A percentile compares a stretch with the other conserved stretches of the same genome.
These are phyloP conservation scores for Manis javanica DNA, from an alignment of 2,797 vertebrate species.

Conservation along the genomic window DNA sequence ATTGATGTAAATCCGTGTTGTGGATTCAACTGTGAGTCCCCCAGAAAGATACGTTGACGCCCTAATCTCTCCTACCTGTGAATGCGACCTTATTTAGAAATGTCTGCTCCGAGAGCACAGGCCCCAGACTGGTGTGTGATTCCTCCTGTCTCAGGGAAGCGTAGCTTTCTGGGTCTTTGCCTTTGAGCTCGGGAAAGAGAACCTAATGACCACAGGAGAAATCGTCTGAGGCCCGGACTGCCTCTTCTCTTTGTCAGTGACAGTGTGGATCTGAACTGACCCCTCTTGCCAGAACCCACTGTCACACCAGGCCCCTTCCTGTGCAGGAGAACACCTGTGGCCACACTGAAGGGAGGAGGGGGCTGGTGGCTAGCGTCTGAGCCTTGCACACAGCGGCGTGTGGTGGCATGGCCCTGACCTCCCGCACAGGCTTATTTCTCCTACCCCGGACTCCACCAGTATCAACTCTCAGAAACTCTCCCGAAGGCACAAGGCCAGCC, in stretches of 20 bases:
- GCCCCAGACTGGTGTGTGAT: accelerated
- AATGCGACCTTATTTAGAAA: not conserved
- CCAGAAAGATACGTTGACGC: not conserved
- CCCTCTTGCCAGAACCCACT: not conserved
- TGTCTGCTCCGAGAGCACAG: not conserved
- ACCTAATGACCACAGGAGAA: not conserved
- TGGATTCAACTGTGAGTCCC: not conserved
- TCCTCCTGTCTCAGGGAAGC: not conserved
- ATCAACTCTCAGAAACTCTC: not conserved
- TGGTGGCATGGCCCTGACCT: not conserved
- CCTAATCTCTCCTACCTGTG: not conserved
- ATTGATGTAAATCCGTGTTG: not conserved
- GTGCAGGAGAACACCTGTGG: not conserved
- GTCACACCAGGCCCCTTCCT: not conserved
- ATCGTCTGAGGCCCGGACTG: not conserved
- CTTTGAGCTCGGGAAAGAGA: not conserved
- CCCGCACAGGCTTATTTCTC: not conserved
- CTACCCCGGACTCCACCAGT: not conserved
- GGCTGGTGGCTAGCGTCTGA: not conserved
- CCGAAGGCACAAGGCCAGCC: not conserved
- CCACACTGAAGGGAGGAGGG: not conserved
- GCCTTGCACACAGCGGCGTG: too few species aligned
- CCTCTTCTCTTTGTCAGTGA: not conserved
- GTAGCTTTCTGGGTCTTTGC: not conserved
- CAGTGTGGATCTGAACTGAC: too few species aligned